Percentiles rank a stretch among this genome's conserved stretches.
These are phyloP conservation scores for Pseudomyrmex sp. DNA, from an alignment of 1,140 invertebrate species.

Conservation along the genomic window DNA sequence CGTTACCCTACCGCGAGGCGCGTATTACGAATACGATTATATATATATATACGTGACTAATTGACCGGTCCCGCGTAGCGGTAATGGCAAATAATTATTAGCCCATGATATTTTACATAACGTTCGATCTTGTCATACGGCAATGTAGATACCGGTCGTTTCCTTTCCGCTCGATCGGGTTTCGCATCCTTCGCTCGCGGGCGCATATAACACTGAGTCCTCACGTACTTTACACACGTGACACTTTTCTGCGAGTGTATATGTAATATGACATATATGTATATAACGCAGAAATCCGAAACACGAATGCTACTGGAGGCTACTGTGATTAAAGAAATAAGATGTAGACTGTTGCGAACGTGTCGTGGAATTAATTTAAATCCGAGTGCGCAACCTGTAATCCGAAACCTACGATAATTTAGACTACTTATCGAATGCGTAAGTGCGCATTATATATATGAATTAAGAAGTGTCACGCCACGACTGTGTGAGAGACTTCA, in stretches of 20 bases:
- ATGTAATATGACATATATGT: neutral
- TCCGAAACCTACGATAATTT: slow-evolving; percentile 22
- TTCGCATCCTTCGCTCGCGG: slow-evolving; percentile 55
- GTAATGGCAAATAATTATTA: slow-evolving; percentile 59
- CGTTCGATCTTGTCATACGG: slow-evolving; percentile 46
- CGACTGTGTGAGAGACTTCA: no score
- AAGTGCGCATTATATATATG: neutral
- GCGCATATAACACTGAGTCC: slow-evolving; percentile 9
- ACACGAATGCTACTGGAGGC: neutral
- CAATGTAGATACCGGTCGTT: slow-evolving; percentile 14
- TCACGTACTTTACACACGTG: neutral
- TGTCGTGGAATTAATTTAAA: slow-evolving; percentile 30
- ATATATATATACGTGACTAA: slow-evolving; percentile 35
- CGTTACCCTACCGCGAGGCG: neutral
- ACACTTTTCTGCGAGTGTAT: neutral
- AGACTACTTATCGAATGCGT: neutral
- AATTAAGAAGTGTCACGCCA: slow-evolving; percentile 10
- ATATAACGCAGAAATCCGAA: neutral
- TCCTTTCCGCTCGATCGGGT: slow-evolving; percentile 55
- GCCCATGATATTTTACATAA: slow-evolving; percentile 58
- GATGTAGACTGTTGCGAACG: neutral
- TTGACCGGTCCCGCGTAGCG: slow-evolving; percentile 32
- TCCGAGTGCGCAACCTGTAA: slow-evolving; percentile 14
- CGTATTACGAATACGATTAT: slow-evolving; percentile 57
- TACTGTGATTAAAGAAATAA: slow-evolving; percentile 3